phyloP scores from a whole-genome alignment of 2,888 invertebrate genomes.

The Tetragonula carbonaria region DNA sequence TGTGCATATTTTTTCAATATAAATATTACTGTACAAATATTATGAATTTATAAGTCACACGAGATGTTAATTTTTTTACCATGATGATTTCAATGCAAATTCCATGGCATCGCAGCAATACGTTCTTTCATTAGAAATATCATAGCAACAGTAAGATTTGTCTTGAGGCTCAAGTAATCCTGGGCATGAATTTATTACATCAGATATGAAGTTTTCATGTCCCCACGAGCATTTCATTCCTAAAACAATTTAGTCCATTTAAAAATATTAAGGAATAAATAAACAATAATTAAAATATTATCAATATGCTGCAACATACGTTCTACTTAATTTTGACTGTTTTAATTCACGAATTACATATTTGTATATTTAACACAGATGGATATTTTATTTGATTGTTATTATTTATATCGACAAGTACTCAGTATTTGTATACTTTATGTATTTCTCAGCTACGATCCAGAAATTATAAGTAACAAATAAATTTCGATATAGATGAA shows the following conservation, averaged over 20 bases:
- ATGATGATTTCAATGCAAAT: conserved; percentile 60
- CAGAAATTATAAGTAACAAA: not conserved
- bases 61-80: conserved; percentile 54
- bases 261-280: not conserved
- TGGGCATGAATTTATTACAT: conserved; percentile 66
- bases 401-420: too few relatives aligned
- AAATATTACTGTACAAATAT: not conserved
- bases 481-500: not conserved
- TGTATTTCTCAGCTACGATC: not conserved
- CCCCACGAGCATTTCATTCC: conserved; percentile 53
- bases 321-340: too few relatives aligned
- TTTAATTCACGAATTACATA: too few relatives aligned
- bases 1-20: not conserved
- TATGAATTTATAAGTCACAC: not conserved
- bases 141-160: conserved; percentile 74
- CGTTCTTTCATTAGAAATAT: conserved; percentile 3
- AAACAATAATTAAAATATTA: not conserved
- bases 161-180: conserved; percentile 52
- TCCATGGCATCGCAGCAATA: conserved; percentile 72
- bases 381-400: too few relatives aligned
- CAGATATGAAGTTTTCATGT: conserved; percentile 2
- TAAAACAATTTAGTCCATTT: conserved; percentile 23
- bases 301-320: not conserved
- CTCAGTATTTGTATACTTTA: not conserved
- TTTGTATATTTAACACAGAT: too few relatives aligned